Base-by-base conservation (phyloP, 53 echinoderm and acorn worm genomes). In the Hippasteria phrygiana region DNA sequence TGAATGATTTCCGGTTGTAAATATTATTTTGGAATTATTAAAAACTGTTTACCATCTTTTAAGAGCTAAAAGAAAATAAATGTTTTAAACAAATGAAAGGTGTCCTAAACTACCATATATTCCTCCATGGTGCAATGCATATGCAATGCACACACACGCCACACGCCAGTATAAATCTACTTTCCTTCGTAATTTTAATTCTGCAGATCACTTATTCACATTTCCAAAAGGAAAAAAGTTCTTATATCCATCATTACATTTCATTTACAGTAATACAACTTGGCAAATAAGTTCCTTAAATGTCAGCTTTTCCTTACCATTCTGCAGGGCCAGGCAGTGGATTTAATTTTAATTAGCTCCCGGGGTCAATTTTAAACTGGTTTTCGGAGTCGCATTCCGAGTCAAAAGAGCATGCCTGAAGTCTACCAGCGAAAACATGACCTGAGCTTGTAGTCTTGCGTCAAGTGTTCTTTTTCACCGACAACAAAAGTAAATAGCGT, bases 381-480 rank as follows among this genome's bases (percentile, higher is more conserved):
- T 20, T n/a, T 72, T 22, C 9, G 1, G n/a, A n/a, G 7, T 17
- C 35, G 27, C 18, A 8, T 59, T 0, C n/a, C 26, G 3, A 13
- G 3, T 24, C 26, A 59, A 59, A 1, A 18, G 26, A 24, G 26
- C 3, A 59, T 7, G 8, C 59, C 7, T 41, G 42, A 8, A 24
- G n/a, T n/a, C n/a, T 18, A 72, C 72, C 72, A 72, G 72, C 18
- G 72, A 72, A 72, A n/a, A 9, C 7, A 14, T 72, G 72, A 72
- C 72, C 72, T 72, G n/a, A 71, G 71, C 38, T 71, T 71, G 37
- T 72, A 72, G 72, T 40, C 72, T 72, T 66, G 13, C 9, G 1
- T 29, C 36, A 35, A 66, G 67, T 31, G 22, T 26, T 24, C 59
- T 26, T 59, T 59, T 24, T 59, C 24, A 9, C 59, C 8, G 59